Evolutionary conservation across 2,113 vertebrate species (phyloP).

Genomic region (Salminus brasiliensis): DNA sequence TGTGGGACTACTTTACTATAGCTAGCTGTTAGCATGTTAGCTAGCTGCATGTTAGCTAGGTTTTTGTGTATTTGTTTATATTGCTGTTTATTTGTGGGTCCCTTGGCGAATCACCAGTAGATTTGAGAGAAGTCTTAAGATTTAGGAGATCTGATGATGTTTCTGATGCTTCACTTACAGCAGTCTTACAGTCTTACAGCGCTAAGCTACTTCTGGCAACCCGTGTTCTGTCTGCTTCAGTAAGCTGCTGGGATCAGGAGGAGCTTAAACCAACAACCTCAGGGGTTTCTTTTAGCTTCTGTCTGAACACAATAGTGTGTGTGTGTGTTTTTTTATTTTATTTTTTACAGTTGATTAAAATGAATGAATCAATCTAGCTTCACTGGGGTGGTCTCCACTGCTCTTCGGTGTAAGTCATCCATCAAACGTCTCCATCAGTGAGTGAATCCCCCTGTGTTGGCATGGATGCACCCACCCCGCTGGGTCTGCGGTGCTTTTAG

Average conservation of each 20-base stretch:
- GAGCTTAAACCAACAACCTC: neutral
- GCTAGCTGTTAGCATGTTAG: too few species aligned
- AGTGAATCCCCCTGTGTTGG: neutral
- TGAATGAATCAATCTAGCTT: neutral
- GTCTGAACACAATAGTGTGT: neutral
- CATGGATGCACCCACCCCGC: neutral
- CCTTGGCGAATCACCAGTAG: too few species aligned
- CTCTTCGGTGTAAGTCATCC: neutral
- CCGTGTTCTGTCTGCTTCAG: constrained; percentile 1
- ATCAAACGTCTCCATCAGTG: constrained; percentile 23
- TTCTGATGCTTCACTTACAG: too few species aligned
- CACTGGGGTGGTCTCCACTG: constrained; percentile 5
- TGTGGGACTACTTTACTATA: too few species aligned
- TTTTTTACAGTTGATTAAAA: neutral
- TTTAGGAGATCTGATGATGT: too few species aligned
- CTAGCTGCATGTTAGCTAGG: too few species aligned
- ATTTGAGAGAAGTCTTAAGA: too few species aligned
- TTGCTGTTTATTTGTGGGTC: too few species aligned
- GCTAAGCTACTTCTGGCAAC: neutral
- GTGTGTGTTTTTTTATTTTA: neutral
- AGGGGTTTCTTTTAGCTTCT: neutral
- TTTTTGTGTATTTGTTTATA: too few species aligned
- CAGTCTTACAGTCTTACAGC: neutral
- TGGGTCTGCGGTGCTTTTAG: neutral
- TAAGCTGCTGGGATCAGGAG: neutral